Evolutionary conservation across 2,113 vertebrate species (phyloP), one percentile per base, ranked within the genome.

Genomic region (Boleophthalmus pectinirostris): DNA sequence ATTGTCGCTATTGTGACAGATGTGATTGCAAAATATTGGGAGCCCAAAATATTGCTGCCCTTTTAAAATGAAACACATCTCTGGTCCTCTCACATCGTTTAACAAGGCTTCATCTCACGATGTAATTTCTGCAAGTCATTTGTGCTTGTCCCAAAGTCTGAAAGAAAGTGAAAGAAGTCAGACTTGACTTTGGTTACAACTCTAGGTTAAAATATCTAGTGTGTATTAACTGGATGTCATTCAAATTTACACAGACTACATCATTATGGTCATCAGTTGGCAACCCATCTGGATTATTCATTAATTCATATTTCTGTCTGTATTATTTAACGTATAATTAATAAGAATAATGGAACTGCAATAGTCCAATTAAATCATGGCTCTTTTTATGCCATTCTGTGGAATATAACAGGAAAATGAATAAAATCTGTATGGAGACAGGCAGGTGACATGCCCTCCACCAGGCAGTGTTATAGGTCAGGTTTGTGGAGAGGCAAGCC

Each of bases 41-140:
- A 43, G 38, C 38, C 49, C 49, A 53, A 49, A 66, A 68, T 63
- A 11, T 0, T 25, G 45, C 66, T 80, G 75, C 80, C 68, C 75
- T 83, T 76, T 69, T 63, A 11, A 72, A 66, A 68, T 67, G 13
- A 46, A 56, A 73, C 38, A 23, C 38, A 21, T 29, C 53, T 20
- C 29, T 1, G 58, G 71, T 69, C 66, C 16, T 71, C 18, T 20
- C 13, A 15, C 61, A 25, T 33, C 14, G 25, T 71, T 78, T 68
- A 87, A 67, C 54, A 66, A 65, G 63, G 60, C 47, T 4, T 15
- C 23, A 68, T 81, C 66, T 60, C 66, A 72, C 33, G 33, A 45
- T 60, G 53, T 11, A 25, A 53, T 80, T 16, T 49, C 51, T 46
- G 54, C 57, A 15, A 18, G 69, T 72, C 23, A 57, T 49, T 66